Conservation (phyloP, 92 coral and sea anemone genomes). For the Palythoa grandis region DNA sequence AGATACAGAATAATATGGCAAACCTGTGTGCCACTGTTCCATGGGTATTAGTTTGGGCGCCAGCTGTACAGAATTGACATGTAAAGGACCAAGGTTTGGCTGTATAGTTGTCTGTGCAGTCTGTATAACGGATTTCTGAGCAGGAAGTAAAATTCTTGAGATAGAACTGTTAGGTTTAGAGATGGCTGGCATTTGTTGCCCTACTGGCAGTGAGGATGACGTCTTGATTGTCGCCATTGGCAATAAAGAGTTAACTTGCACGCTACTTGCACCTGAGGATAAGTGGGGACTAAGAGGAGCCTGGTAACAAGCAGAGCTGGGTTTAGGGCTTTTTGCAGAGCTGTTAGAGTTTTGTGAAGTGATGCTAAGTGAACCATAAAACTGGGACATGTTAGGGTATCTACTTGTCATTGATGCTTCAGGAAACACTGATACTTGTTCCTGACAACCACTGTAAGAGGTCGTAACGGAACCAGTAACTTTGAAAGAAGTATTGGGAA, state of each 20-base stretch:
- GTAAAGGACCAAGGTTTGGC: slow-evolving; percentile 3
- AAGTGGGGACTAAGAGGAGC: slow-evolving; percentile 44
- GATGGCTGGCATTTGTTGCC: slow-evolving; percentile 12
- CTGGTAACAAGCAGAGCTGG: slow-evolving; percentile 31
- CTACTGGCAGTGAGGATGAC: neutral
- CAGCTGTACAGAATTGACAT: slow-evolving; percentile 17
- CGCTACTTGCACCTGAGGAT: slow-evolving; percentile 41
- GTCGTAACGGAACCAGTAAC: neutral
- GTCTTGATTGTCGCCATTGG: slow-evolving; percentile 13
- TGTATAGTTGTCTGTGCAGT: neutral
- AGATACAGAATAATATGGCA: slow-evolving; percentile 2
- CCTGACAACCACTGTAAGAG: neutral
- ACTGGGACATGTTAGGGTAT: slow-evolving; percentile 5
- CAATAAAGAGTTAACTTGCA: slow-evolving; percentile 22
- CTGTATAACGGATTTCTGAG: slow-evolving; percentile 24
- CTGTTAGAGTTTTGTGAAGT: neutral
- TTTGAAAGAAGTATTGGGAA: neutral
- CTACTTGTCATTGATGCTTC: slow-evolving; percentile 3
- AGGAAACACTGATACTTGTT: slow-evolving; percentile 1
- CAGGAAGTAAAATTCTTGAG: slow-evolving; percentile 33
- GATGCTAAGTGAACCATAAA: slow-evolving; percentile 20
- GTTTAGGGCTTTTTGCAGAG: slow-evolving; percentile 7
- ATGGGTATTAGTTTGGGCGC: slow-evolving; percentile 8
- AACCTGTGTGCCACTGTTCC: slow-evolving; percentile 39
- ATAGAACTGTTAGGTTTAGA: slow-evolving; percentile 21